Percentiles rank a stretch among this genome's conserved stretches.
These are phyloP conservation scores for Aythya baeri DNA, from an alignment of 2,113 vertebrate species.

Conservation along the genomic window DNA sequence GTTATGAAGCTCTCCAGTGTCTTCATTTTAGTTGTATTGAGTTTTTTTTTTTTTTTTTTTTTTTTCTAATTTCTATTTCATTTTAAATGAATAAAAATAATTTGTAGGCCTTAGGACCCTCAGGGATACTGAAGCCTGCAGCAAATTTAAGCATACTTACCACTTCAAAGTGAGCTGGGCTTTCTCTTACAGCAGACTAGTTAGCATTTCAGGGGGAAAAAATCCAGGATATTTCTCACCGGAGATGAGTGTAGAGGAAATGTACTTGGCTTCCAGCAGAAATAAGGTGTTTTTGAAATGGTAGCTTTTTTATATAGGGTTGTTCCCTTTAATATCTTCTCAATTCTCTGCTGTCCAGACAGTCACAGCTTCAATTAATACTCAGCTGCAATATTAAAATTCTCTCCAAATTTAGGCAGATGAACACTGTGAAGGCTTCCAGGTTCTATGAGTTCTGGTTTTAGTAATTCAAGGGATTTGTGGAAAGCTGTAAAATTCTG, in stretches of 20 bases:
- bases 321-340: neutral
- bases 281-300: neutral
- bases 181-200: slow-evolving; percentile 19
- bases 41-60: neutral
- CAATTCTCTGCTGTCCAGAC: neutral
- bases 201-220: neutral
- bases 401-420: neutral
- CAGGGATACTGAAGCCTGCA: slow-evolving; percentile 8
- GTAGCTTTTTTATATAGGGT: neutral
- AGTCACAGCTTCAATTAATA: neutral
- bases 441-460: neutral
- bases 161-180: slow-evolving; percentile 39
- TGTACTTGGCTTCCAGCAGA: slow-evolving; percentile 12
- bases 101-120: slow-evolving; percentile 13
- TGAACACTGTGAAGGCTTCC: neutral
- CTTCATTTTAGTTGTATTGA: slow-evolving; percentile 1
- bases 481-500: neutral
- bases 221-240: neutral
- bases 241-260: neutral
- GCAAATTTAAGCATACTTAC: slow-evolving; percentile 39
- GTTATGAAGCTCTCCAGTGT: neutral
- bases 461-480: neutral
- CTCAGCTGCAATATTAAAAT: neutral
- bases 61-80: neutral
- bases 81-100: slow-evolving; percentile 54